Evolutionary conservation across 2,888 invertebrate genomes (phyloP).

Genomic region (Sinodicranocentrus sp.): DNA sequence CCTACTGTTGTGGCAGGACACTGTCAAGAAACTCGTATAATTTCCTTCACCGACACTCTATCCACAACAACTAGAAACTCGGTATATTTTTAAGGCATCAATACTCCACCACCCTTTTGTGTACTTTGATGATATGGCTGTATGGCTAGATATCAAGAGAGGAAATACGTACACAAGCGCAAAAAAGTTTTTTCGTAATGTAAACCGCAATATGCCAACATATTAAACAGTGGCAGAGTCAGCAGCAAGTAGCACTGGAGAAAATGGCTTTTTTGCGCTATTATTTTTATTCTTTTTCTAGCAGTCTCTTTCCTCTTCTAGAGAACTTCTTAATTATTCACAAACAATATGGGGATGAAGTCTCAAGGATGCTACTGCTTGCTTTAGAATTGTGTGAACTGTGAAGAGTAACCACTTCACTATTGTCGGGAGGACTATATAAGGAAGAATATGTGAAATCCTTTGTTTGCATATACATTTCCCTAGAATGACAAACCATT

Average conservation of each 20-base stretch:
- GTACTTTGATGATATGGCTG: too few species aligned
- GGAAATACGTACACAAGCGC: neutral
- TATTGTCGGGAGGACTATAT: too few species aligned
- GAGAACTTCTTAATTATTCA: slow-evolving; percentile 57
- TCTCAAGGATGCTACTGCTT: slow-evolving; percentile 52
- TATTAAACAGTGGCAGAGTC: neutral
- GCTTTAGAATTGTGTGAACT: too few species aligned
- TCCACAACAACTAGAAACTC: too few species aligned
- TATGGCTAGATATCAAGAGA: too few species aligned
- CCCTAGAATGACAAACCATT: too few species aligned
- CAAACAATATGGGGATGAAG: slow-evolving; percentile 56
- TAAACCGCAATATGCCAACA: slow-evolving; percentile 6
- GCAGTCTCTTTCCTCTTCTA: neutral
- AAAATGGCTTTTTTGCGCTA: slow-evolving; percentile 18
- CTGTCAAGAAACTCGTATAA: slow-evolving; percentile 33
- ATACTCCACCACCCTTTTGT: neutral
- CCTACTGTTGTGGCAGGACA: slow-evolving; percentile 36
- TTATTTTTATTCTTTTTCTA: slow-evolving; percentile 31
- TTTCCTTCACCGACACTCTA: too few species aligned
- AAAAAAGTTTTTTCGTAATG: slow-evolving; percentile 17
- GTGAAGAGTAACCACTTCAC: too few species aligned
- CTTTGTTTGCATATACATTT: too few species aligned
- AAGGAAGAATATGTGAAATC: too few species aligned
- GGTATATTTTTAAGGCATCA: too few species aligned
- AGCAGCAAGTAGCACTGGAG: slow-evolving; percentile 35